Percentiles rank a stretch among this genome's conserved stretches.
Evolutionary conservation across 2,797 vertebrate species (phyloP).

Genomic region (Clarias platycephalus): DNA sequence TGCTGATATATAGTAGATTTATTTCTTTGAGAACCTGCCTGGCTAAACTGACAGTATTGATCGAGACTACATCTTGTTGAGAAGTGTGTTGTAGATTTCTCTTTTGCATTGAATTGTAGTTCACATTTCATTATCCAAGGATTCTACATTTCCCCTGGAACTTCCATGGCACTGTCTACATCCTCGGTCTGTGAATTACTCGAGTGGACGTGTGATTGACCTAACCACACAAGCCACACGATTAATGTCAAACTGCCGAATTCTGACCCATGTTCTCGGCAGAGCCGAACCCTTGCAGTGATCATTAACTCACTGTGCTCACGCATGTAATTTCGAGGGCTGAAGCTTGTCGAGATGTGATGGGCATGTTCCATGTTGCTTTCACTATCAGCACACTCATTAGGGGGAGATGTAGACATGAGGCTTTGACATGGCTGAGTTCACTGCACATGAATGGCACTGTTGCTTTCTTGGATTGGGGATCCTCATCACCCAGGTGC

Average conservation of each 20-base stretch:
- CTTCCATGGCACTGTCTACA: background rate
- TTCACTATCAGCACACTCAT: conserved; percentile 49
- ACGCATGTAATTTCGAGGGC: conserved; percentile 44
- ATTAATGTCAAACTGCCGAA: conserved; percentile 44
- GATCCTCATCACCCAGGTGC: conserved; percentile 53
- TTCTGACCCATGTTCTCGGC: conserved; percentile 34
- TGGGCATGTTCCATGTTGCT: conserved; percentile 33
- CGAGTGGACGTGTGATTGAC: conserved; percentile 26
- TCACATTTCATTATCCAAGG: background rate
- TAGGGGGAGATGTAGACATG: conserved; percentile 45
- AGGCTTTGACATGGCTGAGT: conserved; percentile 44
- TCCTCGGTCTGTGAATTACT: background rate
- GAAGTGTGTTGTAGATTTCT: background rate
- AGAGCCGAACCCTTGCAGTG: conserved; percentile 33
- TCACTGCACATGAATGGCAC: conserved; percentile 41
- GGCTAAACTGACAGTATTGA: conserved; percentile 33
- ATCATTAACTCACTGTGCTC: conserved; percentile 41
- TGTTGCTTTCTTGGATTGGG: conserved; percentile 47
- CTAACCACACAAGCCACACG: background rate
- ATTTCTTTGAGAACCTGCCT: conserved; percentile 31
- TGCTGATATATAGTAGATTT: conserved; percentile 39
- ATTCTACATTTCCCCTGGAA: conserved; percentile 13
- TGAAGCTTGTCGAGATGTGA: conserved; percentile 28
- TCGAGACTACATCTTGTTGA: conserved; percentile 23
- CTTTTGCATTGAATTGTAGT: background rate